Conservation (phyloP, 2,888 invertebrate genomes). For the Ellobium chinense region DNA sequence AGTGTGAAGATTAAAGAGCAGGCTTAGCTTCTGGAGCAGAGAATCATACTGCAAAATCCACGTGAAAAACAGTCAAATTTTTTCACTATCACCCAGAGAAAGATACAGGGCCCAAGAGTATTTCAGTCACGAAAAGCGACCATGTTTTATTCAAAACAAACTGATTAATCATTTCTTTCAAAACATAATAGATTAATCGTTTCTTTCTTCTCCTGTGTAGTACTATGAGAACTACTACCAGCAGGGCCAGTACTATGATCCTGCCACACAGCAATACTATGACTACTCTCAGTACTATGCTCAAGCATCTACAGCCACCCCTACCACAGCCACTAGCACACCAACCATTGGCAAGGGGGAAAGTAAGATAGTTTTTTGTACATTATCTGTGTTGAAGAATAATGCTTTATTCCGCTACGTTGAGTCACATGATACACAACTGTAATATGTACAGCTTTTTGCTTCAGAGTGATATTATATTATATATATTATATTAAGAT, state of each 20-base stretch:
- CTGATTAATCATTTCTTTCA: no score
- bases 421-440: background rate
- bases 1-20: no score
- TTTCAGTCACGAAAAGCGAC: no score
- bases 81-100: no score
- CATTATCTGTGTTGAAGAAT: background rate
- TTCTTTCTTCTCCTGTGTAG: background rate
- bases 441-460: no score
- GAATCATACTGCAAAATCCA: no score
- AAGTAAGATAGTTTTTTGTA: slow-evolving; percentile 16
- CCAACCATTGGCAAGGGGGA: slow-evolving; percentile 26
- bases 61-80: no score
- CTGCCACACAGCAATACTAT: slow-evolving; percentile 55
- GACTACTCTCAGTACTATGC: slow-evolving; percentile 64
- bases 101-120: no score
- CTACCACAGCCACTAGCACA: slow-evolving; percentile 43
- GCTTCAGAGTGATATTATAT: no score
- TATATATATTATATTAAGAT: no score
- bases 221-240: slow-evolving; percentile 22
- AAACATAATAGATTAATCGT: background rate
- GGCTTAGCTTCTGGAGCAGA: no score
- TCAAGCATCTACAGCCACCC: slow-evolving; percentile 29
- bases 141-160: no score
- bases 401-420: background rate
- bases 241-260: slow-evolving; percentile 31